Evolutionary conservation across 2,888 invertebrate genomes (phyloP).

Genomic region (Plebejus anna): DNA sequence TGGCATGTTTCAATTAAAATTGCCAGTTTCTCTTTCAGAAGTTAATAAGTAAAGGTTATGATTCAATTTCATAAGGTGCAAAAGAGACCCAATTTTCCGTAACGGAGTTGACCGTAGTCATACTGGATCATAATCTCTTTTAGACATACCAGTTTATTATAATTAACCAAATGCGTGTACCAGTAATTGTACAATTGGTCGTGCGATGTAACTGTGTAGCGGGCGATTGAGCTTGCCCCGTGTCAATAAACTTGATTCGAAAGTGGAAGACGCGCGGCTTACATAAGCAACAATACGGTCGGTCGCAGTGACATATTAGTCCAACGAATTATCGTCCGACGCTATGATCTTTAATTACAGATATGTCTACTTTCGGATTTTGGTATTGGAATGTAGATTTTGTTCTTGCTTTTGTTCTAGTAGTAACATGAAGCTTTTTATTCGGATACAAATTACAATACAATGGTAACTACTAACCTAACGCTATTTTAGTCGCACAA

Average conservation of each 20-base stretch:
- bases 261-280: conserved; percentile 79
- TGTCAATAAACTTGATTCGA: conserved; percentile 81
- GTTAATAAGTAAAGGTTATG: too few species aligned
- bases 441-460: too few species aligned
- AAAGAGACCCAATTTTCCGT: too few species aligned
- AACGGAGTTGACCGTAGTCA: too few species aligned
- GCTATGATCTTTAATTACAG: not conserved
- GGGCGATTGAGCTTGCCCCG: conserved; percentile 72
- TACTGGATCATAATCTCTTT: too few species aligned
- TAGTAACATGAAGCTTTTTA: too few species aligned
- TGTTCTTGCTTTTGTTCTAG: too few species aligned
- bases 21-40: too few species aligned
- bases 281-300: conserved; percentile 78
- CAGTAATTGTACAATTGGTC: conserved; percentile 37
- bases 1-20: too few species aligned
- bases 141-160: conserved; percentile 46
- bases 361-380: not conserved
- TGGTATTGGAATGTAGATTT: not conserved
- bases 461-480: too few species aligned
- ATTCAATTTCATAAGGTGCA: too few species aligned
- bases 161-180: conserved; percentile 43
- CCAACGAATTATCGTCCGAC: conserved; percentile 29
- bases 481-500: too few species aligned
- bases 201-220: conserved; percentile 72
- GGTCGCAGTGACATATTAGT: conserved; percentile 43